Evolutionary conservation across 1,140 invertebrate genomes (phyloP).

Genomic region (Cherax quadricarinatus): DNA sequence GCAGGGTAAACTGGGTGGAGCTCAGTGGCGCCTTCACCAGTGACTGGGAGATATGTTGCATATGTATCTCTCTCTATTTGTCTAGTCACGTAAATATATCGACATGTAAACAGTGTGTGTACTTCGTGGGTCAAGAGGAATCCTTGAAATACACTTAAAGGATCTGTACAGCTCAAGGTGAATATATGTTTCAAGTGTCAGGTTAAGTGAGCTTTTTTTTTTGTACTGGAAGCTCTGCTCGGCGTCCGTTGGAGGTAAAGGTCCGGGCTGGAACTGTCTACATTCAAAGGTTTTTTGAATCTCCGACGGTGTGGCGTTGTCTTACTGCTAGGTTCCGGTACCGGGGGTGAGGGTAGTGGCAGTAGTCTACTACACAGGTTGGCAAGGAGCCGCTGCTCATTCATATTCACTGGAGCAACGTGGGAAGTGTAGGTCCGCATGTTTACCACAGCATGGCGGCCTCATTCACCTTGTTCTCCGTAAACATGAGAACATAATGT

Average conservation of each 20-base stretch:
- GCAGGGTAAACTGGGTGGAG: conserved; percentile 51
- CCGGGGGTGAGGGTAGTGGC: background rate
- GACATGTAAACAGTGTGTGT: conserved; percentile 51
- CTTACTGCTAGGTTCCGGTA: background rate
- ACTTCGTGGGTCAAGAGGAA: conserved; percentile 48
- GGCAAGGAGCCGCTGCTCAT: background rate
- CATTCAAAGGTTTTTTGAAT: background rate
- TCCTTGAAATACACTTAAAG: conserved; percentile 4
- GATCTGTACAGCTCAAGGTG: conserved; percentile 37
- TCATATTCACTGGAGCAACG: background rate
- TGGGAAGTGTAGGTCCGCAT: background rate
- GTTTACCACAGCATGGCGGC: background rate
- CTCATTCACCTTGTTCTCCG: no score
- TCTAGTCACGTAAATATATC: conserved; percentile 41
- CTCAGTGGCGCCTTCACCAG: conserved; percentile 25
- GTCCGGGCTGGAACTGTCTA: conserved; percentile 11
- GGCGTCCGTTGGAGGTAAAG: conserved; percentile 18
- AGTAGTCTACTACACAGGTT: background rate
- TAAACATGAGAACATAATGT: no score
- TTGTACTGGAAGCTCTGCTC: conserved; percentile 16
- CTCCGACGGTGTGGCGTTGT: background rate
- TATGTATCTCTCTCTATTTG: conserved; percentile 4
- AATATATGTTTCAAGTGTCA: conserved; percentile 25
- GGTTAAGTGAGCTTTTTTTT: background rate
- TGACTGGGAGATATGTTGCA: background rate